phyloP scores from a whole-genome alignment of 2,888 invertebrate genomes.

The Pachymerium ferrugineum region DNA sequence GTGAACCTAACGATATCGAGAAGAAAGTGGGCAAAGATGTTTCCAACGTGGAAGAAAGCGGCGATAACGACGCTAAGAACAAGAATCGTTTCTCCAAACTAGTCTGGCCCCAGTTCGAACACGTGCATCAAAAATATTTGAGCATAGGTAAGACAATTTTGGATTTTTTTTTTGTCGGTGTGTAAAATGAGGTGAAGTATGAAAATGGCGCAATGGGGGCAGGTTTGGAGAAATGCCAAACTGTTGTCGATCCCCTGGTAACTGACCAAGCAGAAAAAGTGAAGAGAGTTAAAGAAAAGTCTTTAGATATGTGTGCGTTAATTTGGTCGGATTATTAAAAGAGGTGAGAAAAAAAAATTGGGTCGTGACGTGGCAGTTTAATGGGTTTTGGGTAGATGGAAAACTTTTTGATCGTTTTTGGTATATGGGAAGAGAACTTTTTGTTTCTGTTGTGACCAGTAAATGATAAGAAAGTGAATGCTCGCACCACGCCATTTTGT shows the following conservation, averaged over 20 bases:
- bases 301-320: conserved; percentile 19
- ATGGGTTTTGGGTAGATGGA: not conserved
- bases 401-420: too few species aligned
- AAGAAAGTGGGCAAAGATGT: conserved; percentile 28
- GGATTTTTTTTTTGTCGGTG: conserved; percentile 12
- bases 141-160: conserved; percentile 66
- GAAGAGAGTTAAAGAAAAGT: conserved; percentile 2
- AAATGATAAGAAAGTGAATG: too few species aligned
- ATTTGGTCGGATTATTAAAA: conserved; percentile 14
- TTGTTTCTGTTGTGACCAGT: too few species aligned
- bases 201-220: conserved; percentile 14
- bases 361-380: not conserved
- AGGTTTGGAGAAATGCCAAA: conserved; percentile 13
- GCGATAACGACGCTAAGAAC: conserved; percentile 35
- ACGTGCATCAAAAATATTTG: conserved; percentile 84
- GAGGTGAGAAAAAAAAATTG: not conserved
- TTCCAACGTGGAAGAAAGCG: not conserved
- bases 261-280: conserved; percentile 27
- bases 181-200: conserved; percentile 5
- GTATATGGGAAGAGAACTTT: too few species aligned
- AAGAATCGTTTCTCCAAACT: conserved; percentile 53
- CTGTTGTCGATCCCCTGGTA: conserved; percentile 15
- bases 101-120: conserved; percentile 90
- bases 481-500: too few species aligned
- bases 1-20: conserved; percentile 79